Conservation (phyloP, 2,888 invertebrate species). For the Pseudococcus viburni region DNA sequence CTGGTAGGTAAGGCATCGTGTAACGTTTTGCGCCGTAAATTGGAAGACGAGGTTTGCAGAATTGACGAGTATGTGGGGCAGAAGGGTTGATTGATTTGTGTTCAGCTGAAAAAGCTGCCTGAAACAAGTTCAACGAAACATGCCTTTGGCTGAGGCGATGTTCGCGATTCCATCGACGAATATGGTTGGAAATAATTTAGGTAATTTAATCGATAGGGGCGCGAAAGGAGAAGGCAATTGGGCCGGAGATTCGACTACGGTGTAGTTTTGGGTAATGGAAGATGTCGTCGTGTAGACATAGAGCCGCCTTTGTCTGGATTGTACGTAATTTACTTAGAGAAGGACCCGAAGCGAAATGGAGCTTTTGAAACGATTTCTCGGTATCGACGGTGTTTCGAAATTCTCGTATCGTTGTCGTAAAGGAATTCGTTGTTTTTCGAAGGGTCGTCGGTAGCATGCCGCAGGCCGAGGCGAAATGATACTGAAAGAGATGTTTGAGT, state of each 20-base stretch:
- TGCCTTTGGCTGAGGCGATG: background rate
- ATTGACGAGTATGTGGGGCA: background rate
- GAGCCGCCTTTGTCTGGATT: background rate
- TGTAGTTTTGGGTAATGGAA: background rate
- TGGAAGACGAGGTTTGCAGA: background rate
- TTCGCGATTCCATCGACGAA: background rate
- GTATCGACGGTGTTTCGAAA: no score
- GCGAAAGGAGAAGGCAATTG: background rate
- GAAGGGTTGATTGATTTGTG: constrained; percentile 6
- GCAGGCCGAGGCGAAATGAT: no score
- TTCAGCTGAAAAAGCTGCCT: background rate
- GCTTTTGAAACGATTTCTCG: no score
- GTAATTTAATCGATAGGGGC: background rate
- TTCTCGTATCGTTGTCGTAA: no score
- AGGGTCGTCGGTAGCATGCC: no score
- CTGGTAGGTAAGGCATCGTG: background rate
- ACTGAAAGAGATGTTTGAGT: no score
- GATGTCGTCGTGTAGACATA: no score
- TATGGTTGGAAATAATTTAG: background rate
- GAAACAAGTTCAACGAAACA: background rate
- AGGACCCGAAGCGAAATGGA: no score
- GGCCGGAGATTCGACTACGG: no score
- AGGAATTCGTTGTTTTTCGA: no score
- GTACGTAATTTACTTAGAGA: background rate
- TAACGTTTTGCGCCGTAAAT: background rate